phyloP scores from a whole-genome alignment of 2,113 vertebrate genomes.

The Pelusios castaneus region DNA sequence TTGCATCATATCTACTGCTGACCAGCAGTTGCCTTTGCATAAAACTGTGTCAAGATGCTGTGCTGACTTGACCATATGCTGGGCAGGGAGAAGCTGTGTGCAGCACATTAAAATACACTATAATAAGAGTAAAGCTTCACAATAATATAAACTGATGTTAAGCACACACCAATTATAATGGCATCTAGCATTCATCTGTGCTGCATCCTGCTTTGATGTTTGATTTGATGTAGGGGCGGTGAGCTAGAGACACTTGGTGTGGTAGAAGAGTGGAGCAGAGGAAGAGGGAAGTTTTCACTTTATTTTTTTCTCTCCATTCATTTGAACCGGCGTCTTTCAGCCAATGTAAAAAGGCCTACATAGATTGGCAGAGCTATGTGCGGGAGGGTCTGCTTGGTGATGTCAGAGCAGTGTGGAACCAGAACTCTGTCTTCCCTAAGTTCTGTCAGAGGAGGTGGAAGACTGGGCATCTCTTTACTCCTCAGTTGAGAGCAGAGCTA shows the following conservation, averaged over 20 bases:
- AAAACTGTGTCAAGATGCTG: not conserved
- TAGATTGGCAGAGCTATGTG: not conserved
- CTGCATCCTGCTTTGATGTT: not conserved
- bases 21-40: not conserved
- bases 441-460: rapidly evolving
- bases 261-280: not conserved
- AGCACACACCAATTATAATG: not conserved
- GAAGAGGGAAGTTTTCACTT: not conserved
- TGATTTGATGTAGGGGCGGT: not conserved
- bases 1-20: not conserved
- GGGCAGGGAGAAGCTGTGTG: not conserved
- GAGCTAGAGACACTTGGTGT: not conserved
- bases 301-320: not conserved
- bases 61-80: not conserved
- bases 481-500: not conserved
- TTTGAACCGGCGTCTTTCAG: not conserved
- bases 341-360: not conserved
- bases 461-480: not conserved
- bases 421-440: not conserved
- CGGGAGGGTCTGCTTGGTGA: not conserved
- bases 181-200: not conserved
- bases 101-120: rapidly evolving
- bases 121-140: not conserved
- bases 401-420: not conserved
- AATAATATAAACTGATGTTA: not conserved